Conservation (phyloP, 2,888 invertebrate genomes). For the Oscheius onirici region DNA sequence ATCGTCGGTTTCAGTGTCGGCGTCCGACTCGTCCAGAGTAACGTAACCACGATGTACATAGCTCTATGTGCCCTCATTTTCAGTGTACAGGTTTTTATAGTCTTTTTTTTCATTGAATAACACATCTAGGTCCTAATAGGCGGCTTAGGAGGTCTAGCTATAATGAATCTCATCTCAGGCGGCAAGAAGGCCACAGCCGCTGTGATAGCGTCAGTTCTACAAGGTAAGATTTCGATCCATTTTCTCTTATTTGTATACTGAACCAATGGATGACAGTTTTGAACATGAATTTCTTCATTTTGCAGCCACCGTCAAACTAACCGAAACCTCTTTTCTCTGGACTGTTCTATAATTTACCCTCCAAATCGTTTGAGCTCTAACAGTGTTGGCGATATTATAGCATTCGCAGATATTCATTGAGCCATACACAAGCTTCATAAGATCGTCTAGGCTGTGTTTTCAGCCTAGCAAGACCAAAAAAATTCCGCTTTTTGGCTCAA, state of each 20-base stretch:
- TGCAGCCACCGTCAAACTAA: too few relatives aligned
- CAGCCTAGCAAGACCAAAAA: too few relatives aligned
- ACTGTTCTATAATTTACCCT: too few relatives aligned
- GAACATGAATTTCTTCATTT: too few relatives aligned
- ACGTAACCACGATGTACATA: conserved; percentile 38
- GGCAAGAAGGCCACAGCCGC: conserved; percentile 74
- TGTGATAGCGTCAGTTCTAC: conserved; percentile 60
- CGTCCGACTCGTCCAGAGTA: conserved; percentile 71
- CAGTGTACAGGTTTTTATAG: conserved; percentile 49
- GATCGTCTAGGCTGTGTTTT: too few relatives aligned
- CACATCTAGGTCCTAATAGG: conserved; percentile 78
- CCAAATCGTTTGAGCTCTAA: too few relatives aligned
- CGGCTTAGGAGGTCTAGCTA: conserved; percentile 76
- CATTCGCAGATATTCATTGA: too few relatives aligned
- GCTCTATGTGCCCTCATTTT: conserved; percentile 40
- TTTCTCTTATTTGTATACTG: too few relatives aligned
- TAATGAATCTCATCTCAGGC: conserved; percentile 72
- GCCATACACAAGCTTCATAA: too few relatives aligned
- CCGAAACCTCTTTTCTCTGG: too few relatives aligned
- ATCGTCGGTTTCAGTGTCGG: conserved; percentile 77
- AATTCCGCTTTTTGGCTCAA: background rate
- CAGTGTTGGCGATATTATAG: too few relatives aligned
- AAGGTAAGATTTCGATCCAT: conserved; percentile 37
- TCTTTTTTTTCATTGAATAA: background rate
- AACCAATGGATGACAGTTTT: too few relatives aligned